phyloP scores from a whole-genome alignment of 2,113 vertebrate genomes.

The Sinocyclocheilus anshuiensis region DNA sequence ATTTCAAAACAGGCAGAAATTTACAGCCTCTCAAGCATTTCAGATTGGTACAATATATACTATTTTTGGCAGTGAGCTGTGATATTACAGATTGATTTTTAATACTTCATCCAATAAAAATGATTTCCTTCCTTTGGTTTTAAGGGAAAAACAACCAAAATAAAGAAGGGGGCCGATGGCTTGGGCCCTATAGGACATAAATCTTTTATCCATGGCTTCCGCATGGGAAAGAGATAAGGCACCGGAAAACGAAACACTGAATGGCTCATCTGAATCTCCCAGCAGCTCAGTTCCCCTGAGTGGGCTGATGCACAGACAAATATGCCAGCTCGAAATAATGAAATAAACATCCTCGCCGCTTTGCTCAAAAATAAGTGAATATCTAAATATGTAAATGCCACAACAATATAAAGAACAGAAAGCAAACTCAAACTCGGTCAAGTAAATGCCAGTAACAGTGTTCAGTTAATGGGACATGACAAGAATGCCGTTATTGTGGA shows the following conservation, averaged over 20 bases:
- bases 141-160: constrained; percentile 37
- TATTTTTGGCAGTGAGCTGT: constrained; percentile 34
- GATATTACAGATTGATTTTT: constrained; percentile 56
- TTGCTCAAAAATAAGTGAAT: not conserved
- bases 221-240: constrained; percentile 9
- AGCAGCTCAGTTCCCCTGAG: constrained; percentile 1
- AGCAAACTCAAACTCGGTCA: not conserved
- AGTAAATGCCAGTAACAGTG: constrained; percentile 4
- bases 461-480: constrained; percentile 6
- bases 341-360: constrained; percentile 12
- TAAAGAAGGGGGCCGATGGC: not conserved
- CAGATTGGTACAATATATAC: too few species aligned
- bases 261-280: constrained; percentile 30
- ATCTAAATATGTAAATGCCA: constrained; percentile 23
- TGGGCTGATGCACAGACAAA: constrained; percentile 30
- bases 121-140: constrained; percentile 37
- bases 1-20: too few species aligned
- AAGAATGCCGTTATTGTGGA: not conserved
- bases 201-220: constrained; percentile 27
- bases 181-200: constrained; percentile 43
- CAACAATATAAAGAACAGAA: not conserved
- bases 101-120: constrained; percentile 53
- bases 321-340: constrained; percentile 21
- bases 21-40: too few species aligned
- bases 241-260: not conserved